Percentiles rank a stretch among this genome's conserved stretches.
Conservation (phyloP, 2,113 vertebrate genomes). For the Lucifuga dentata region DNA sequence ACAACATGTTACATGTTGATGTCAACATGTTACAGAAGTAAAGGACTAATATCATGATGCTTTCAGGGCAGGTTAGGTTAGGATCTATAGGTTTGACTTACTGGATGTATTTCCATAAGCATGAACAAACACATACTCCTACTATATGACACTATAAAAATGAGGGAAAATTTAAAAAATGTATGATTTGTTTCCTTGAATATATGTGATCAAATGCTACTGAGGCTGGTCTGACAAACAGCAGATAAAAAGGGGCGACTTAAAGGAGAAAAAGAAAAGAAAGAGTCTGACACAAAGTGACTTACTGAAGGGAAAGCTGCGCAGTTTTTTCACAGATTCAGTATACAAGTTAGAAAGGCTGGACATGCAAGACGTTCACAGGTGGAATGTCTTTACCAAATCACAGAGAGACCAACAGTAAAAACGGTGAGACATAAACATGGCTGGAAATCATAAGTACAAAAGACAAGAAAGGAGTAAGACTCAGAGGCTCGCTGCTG, state of each 20-base stretch:
- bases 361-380: slow-evolving; percentile 87
- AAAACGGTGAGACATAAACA: slow-evolving; percentile 82
- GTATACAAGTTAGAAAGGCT: slow-evolving; percentile 83
- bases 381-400: slow-evolving; percentile 88
- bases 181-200: too few species aligned
- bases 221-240: too few species aligned
- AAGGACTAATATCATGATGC: too few species aligned
- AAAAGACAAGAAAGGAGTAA: slow-evolving; percentile 29
- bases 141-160: too few species aligned
- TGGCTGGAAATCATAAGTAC: slow-evolving; percentile 28
- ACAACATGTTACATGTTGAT: too few species aligned
- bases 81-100: too few species aligned
- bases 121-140: too few species aligned
- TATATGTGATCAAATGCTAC: too few species aligned
- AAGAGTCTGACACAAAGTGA: slow-evolving; percentile 72
- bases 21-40: too few species aligned
- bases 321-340: slow-evolving; percentile 94
- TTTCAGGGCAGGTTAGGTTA: too few species aligned
- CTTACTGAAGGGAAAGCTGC: slow-evolving; percentile 92
- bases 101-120: too few species aligned
- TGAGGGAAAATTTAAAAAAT: too few species aligned
- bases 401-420: slow-evolving; percentile 80
- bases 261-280: slow-evolving; percentile 10
- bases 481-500: slow-evolving; percentile 49
- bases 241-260: slow-evolving; percentile 2